Percentiles rank a stretch among this genome's conserved stretches.
phyloP scores from a whole-genome alignment of 1,140 invertebrate genomes.

The Drosophila lacteicornis region DNA sequence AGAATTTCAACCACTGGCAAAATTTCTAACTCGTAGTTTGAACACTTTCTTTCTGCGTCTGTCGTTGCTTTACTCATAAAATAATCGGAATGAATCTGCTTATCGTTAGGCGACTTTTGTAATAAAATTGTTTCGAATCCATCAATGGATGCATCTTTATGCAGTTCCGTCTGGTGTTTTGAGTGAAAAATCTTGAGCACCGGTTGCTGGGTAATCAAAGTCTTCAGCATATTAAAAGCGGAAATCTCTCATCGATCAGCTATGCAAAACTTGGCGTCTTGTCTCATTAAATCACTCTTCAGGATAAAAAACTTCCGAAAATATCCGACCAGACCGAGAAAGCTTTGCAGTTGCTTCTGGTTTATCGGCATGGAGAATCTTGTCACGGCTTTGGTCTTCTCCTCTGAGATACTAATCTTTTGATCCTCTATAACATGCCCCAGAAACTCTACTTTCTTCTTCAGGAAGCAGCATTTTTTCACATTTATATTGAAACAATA shows the following conservation, averaged over 20 bases:
- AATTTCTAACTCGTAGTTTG: not conserved
- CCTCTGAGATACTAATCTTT: too few species aligned
- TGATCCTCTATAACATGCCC: too few species aligned
- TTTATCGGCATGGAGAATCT: too few species aligned
- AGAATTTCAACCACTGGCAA: not conserved
- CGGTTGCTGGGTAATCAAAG: not conserved
- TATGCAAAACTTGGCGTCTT: too few species aligned
- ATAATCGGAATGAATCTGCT: not conserved
- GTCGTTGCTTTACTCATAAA: slow-evolving; percentile 3
- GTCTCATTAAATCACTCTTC: too few species aligned
- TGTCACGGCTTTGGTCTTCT: not conserved
- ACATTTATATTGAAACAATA: too few species aligned
- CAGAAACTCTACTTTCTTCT: too few species aligned
- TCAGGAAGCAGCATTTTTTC: not conserved
- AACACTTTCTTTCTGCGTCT: not conserved
- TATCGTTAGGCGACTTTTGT: not conserved
- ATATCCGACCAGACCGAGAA: too few species aligned
- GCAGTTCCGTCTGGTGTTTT: too few species aligned
- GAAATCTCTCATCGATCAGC: not conserved
- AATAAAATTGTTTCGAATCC: slow-evolving; percentile 12
- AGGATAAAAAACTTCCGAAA: too few species aligned
- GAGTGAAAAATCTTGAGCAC: not conserved
- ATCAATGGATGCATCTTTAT: too few species aligned
- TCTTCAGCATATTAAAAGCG: not conserved
- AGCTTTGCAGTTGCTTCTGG: too few species aligned